Conservation (phyloP, 1,140 invertebrate genomes). For the Drosophila neocordata region DNA sequence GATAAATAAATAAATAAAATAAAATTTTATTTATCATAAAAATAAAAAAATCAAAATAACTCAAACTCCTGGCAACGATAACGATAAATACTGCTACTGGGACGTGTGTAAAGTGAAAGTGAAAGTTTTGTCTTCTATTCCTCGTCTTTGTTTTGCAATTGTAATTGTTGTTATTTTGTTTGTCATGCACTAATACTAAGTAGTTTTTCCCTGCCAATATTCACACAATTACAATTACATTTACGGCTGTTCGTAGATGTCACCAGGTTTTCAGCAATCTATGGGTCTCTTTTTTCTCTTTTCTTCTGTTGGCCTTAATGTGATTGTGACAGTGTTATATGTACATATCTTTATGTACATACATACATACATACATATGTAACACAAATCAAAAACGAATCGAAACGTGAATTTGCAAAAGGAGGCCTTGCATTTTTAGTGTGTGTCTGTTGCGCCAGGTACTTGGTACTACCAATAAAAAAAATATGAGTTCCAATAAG, state of each 20-base stretch:
- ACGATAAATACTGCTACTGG: too few relatives aligned
- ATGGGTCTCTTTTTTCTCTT: slow-evolving; percentile 10
- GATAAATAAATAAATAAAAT: too few relatives aligned
- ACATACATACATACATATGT: slow-evolving; percentile 22
- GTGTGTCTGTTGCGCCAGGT: slow-evolving; percentile 66
- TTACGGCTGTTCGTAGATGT: slow-evolving; percentile 46
- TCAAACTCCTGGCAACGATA: too few relatives aligned
- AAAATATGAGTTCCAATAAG: slow-evolving; percentile 46
- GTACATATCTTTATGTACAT: slow-evolving; percentile 30
- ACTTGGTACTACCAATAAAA: slow-evolving; percentile 31
- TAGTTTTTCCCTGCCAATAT: slow-evolving; percentile 50
- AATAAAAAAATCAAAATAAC: too few relatives aligned
- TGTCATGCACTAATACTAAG: slow-evolving; percentile 33
- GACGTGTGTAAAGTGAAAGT: slow-evolving; percentile 29
- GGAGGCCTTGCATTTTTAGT: slow-evolving; percentile 53
- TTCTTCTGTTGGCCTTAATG: slow-evolving; percentile 42
- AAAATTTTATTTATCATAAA: too few relatives aligned
- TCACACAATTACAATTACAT: slow-evolving; percentile 38
- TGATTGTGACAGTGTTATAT: slow-evolving; percentile 39
- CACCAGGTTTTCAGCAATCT: slow-evolving; percentile 42
- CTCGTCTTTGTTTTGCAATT: slow-evolving; percentile 71
- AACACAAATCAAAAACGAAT: slow-evolving; percentile 54
- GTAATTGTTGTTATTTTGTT: slow-evolving; percentile 55
- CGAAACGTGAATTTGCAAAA: slow-evolving; percentile 54
- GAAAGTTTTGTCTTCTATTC: slow-evolving; percentile 51